These are phyloP conservation scores for Scomber japonicus DNA, from an alignment of 2,113 vertebrate species.

Conservation along the genomic window DNA sequence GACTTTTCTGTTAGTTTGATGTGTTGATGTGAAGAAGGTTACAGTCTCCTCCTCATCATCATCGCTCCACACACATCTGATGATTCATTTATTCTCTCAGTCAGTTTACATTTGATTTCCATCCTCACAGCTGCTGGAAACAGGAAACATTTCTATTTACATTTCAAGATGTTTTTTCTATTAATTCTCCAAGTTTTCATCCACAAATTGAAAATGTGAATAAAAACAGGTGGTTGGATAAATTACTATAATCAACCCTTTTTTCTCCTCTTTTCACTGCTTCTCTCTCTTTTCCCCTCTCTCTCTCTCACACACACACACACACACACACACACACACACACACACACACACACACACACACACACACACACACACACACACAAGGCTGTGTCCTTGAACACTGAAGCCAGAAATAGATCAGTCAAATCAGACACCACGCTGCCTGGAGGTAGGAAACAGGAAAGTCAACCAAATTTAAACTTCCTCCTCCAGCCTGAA, in stretches of 20 bases:
- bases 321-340: constrained; percentile 19
- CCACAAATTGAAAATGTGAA: too few species aligned
- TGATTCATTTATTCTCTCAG: too few species aligned
- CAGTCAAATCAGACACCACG: constrained; percentile 61
- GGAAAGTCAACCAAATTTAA: constrained; percentile 62
- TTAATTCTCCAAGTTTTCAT: too few species aligned
- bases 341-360: constrained; percentile 12
- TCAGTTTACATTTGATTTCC: too few species aligned
- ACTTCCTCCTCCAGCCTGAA: constrained; percentile 35
- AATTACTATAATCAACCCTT: neutral
- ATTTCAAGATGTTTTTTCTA: too few species aligned
- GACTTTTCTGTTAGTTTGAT: too few species aligned
- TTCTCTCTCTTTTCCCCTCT: neutral
- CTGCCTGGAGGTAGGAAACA: constrained; percentile 67
- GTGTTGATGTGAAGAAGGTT: too few species aligned
- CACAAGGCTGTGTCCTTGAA: constrained; percentile 50
- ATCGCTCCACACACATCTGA: too few species aligned
- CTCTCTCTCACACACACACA: neutral
- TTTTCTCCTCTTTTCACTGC: neutral
- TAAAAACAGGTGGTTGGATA: too few species aligned
- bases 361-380: constrained; percentile 25
- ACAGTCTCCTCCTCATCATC: too few species aligned
- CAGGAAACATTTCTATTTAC: too few species aligned
- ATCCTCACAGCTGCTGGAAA: too few species aligned
- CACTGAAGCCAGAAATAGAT: constrained; percentile 59